Conservation (phyloP, 1,140 invertebrate genomes). For the Eupristina koningsbergeri region DNA sequence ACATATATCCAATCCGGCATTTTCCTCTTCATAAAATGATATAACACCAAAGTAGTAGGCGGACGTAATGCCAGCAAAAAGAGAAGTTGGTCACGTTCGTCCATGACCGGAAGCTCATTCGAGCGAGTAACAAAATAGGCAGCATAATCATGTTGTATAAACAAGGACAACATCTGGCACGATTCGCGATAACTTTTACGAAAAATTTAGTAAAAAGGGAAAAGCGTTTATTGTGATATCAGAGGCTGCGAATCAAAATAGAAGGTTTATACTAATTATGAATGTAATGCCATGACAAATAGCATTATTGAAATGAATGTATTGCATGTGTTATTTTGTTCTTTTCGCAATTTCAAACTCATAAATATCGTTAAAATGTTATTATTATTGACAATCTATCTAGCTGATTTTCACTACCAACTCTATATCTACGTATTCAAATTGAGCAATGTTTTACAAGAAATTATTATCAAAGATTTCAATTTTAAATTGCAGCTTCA, state of each 20-base stretch:
- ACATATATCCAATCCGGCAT: background rate
- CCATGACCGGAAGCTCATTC: conserved; percentile 36
- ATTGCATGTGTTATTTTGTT: background rate
- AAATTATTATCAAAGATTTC: background rate
- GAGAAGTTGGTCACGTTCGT: conserved; percentile 45
- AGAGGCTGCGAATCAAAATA: background rate
- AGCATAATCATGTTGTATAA: conserved; percentile 5
- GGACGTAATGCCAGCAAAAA: background rate
- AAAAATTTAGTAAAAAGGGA: conserved; percentile 3
- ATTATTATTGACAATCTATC: background rate
- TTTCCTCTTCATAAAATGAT: background rate
- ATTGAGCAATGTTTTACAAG: background rate
- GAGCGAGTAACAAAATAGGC: conserved; percentile 17
- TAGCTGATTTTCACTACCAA: background rate
- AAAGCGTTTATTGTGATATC: conserved; percentile 31
- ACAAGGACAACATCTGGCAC: conserved; percentile 34
- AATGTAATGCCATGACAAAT: background rate
- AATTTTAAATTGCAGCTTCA: background rate
- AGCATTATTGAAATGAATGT: background rate
- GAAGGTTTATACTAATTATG: background rate
- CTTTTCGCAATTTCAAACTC: background rate
- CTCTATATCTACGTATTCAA: background rate
- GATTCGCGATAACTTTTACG: background rate
- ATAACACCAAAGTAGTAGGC: conserved; percentile 7
- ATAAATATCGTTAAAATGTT: background rate